Conservation (phyloP, 2,113 vertebrate genomes). For the Heterotilapia buettikoferi region DNA sequence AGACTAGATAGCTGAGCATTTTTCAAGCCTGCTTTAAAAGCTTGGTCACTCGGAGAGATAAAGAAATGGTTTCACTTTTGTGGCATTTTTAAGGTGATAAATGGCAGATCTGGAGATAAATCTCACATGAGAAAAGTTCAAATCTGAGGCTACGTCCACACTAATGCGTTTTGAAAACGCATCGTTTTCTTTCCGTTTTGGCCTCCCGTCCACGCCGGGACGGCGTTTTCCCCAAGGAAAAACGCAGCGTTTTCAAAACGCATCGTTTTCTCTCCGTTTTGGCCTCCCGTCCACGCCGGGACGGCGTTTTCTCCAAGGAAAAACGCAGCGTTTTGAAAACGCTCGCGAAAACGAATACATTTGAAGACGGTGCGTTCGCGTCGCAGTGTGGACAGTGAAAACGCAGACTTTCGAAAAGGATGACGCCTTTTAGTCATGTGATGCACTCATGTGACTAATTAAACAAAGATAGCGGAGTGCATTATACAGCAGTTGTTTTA, state of each 20-base stretch:
- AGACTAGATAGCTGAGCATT: not conserved
- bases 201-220: not conserved
- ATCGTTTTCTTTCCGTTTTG: rapidly evolving
- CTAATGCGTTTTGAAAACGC: rapidly evolving
- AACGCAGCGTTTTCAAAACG: not conserved
- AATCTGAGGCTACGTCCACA: not conserved
- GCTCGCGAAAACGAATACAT: not conserved
- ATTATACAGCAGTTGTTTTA: not conserved
- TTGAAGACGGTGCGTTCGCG: not conserved
- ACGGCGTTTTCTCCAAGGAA: not conserved
- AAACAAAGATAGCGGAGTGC: not conserved
- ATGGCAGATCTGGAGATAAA: not conserved
- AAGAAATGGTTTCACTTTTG: not conserved
- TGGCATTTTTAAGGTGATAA: not conserved
- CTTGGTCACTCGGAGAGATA: not conserved
- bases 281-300: not conserved
- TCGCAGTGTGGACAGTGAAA: not conserved
- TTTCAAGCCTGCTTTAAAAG: not conserved
- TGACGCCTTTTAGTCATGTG: not conserved
- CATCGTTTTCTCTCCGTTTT: not conserved
- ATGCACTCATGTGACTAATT: not conserved
- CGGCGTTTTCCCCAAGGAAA: not conserved
- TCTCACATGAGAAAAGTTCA: not conserved
- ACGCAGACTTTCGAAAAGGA: rapidly evolving
- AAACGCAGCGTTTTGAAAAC: not conserved